Evolutionary conservation across 2,113 vertebrate species (phyloP), one percentile per base, ranked within the genome.

Genomic region (Trinectes maculatus): DNA sequence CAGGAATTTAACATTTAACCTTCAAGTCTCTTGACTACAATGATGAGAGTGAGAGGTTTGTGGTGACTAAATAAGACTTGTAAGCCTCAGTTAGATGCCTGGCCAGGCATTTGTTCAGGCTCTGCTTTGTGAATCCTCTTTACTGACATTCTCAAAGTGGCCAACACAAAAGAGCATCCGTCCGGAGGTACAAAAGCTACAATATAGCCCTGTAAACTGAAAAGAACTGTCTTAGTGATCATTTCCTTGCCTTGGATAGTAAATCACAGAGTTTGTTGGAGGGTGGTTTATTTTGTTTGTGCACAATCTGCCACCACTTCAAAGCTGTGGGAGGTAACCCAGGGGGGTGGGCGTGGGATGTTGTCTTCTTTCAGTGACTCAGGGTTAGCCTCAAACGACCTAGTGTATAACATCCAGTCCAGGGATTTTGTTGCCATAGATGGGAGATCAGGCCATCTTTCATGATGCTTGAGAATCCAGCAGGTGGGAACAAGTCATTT

Each of bases 281-380:
- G 87, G 81, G 80, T 80, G 67, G 68, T 91, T 93, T 89, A 85
- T 79, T 84, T 87, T 90, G 85, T 91, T 87, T 91, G 81, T 80
- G 79, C 71, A 88, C 81, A 85, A 87, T 86, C 84, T 85, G 74
- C 80, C 82, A 82, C 86, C 90, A 90, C 89, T 90, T 91, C 89
- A 92, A 93, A 92, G 89, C 80, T 19, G 65, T 61, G 55, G 77
- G 78, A 59, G 79, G 76, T 76, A 62, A 69, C 57, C 3, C 31
- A 37, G 1, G 9, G 43, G 28, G 53, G 28, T 47, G 72, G 57
- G 18, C 47, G 80, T 43, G 44, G 67, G 74, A 53, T 71, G 83
- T 48, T 59, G 77, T 86, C 80, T 78, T 56, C 54, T 73, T 76
- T 77, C 71, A 80, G 67, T 85, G 82, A 87, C 84, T 89, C 77